Evolutionary conservation across 2,113 vertebrate species (phyloP).

Genomic region (Rostratula benghalensis): DNA sequence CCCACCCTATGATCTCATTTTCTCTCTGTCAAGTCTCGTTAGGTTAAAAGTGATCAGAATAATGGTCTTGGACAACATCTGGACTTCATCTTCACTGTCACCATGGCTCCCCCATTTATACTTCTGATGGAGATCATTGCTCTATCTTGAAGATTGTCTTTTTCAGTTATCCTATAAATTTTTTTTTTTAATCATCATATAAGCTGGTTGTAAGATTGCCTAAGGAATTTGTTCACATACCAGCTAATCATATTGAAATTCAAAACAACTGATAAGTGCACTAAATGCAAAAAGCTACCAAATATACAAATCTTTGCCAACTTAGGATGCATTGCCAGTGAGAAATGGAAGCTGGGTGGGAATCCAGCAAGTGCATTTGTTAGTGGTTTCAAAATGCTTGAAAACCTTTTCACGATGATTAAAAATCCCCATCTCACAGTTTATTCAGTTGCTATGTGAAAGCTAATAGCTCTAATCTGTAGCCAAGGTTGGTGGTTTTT

Average conservation of each 20-base stretch:
- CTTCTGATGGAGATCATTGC: neutral
- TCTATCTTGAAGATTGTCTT: neutral
- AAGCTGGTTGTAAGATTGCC: neutral
- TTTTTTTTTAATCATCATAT: neutral
- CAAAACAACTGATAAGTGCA: neutral
- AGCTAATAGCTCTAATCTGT: neutral
- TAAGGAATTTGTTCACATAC: conserved; percentile 2
- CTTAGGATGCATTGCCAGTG: neutral
- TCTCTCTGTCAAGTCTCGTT: neutral
- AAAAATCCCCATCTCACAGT: neutral
- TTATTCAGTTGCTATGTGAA: neutral
- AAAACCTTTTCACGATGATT: conserved; percentile 7
- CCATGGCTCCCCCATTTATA: neutral
- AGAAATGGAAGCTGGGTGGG: conserved; percentile 9
- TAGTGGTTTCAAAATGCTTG: neutral
- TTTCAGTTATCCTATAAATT: neutral
- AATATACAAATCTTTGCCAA: neutral
- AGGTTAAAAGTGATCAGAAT: neutral
- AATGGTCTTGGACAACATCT: neutral
- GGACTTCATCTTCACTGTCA: neutral
- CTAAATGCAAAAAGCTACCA: neutral
- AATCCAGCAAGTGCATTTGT: conserved; percentile 13
- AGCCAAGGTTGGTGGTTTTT: neutral
- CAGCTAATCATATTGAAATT: neutral
- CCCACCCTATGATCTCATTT: neutral